Percentiles rank a stretch among this genome's conserved stretches.
phyloP scores from a whole-genome alignment of 2,113 vertebrate genomes.

The Nesogale talazaci region DNA sequence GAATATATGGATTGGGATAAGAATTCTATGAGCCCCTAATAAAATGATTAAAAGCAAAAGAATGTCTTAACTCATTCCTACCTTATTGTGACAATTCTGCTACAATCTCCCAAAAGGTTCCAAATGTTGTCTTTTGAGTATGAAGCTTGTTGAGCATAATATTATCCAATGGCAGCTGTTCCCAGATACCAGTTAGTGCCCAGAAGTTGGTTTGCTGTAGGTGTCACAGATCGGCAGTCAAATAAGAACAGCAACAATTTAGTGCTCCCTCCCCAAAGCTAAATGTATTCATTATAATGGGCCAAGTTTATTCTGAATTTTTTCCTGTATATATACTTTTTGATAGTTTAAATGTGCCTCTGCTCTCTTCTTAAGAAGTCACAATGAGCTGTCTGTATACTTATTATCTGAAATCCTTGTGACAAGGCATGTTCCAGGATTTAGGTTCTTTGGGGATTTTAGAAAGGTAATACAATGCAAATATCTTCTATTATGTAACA shows the following conservation, averaged over 20 bases:
- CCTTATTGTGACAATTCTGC: not conserved
- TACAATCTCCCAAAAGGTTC: not conserved
- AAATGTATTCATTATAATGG: constrained; percentile 25
- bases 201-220: constrained; percentile 14
- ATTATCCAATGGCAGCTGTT: not conserved
- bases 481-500: not conserved
- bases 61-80: not conserved
- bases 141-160: not conserved
- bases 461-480: not conserved
- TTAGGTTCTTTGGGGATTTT: constrained; percentile 21
- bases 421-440: constrained; percentile 25
- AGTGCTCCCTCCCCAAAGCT: not conserved
- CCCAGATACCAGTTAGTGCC: constrained; percentile 2
- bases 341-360: constrained; percentile 16
- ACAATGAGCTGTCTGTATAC: not conserved
- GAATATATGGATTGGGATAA: too few species aligned
- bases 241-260: not conserved
- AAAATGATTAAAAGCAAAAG: too few species aligned
- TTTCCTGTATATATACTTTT: not conserved
- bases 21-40: too few species aligned
- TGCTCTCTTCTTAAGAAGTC: constrained; percentile 42
- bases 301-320: not conserved
- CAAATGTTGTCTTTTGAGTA: constrained; percentile 25
- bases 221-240: not conserved
- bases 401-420: constrained; percentile 14